A percentile compares a stretch with the other conserved stretches of the same genome.
These are phyloP conservation scores for Esox niger DNA, from an alignment of 2,113 vertebrate species.

Conservation along the genomic window DNA sequence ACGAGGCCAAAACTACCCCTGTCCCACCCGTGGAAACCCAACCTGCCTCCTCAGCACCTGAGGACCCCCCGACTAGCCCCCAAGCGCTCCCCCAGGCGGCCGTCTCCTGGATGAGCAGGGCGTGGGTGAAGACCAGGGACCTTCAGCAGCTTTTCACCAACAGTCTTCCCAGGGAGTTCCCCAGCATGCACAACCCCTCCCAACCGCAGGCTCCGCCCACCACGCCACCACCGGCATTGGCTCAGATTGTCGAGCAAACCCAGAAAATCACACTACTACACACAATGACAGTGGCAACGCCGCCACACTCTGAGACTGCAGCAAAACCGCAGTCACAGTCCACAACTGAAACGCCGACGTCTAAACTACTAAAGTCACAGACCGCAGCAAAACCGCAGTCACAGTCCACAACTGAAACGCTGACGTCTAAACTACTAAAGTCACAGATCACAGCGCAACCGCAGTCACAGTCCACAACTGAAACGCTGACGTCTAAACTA, in stretches of 20 bases:
- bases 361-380: neutral
- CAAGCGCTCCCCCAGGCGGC: conserved; percentile 43
- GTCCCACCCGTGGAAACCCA: conserved; percentile 11
- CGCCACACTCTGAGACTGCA: neutral
- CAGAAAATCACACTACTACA: neutral
- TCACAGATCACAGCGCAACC: neutral
- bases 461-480: neutral
- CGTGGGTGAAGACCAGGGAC: conserved; percentile 80
- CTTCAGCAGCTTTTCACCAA: conserved; percentile 75
- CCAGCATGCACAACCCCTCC: conserved; percentile 36
- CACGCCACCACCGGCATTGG: neutral
- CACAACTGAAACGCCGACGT: neutral
- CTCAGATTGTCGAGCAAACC: neutral
- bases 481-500: neutral
- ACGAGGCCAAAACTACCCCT: neutral
- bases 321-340: conserved; percentile 10
- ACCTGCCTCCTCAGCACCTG: conserved; percentile 16
- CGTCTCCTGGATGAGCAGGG: conserved; percentile 85
- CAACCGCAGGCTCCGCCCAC: conserved; percentile 32
- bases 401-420: neutral
- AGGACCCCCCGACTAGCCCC: conserved; percentile 31
- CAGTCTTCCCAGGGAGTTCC: conserved; percentile 62
- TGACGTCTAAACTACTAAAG: neutral
- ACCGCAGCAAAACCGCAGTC: neutral
- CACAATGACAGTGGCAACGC: neutral